Evolutionary conservation across 2,113 vertebrate genomes (phyloP).

Genomic region (Girardinichthys multiradiatus): DNA sequence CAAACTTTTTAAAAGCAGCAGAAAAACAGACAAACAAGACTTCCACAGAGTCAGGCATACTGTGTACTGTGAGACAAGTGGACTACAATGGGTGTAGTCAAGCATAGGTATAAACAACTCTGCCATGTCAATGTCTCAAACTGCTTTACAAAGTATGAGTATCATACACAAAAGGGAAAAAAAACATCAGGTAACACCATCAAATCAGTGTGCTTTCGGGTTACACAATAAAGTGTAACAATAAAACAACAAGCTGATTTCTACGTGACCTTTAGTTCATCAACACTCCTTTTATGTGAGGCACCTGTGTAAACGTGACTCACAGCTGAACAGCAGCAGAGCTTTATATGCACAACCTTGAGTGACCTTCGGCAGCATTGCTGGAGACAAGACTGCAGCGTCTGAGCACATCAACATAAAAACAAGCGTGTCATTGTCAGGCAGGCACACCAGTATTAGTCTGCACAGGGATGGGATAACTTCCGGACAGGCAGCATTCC

Average conservation of each 20-base stretch:
- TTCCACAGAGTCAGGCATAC: no score
- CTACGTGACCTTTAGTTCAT: background rate
- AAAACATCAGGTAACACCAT: background rate
- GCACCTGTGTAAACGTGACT: background rate
- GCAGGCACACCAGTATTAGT: background rate
- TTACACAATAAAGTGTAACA: background rate
- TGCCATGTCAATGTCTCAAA: background rate
- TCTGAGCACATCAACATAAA: slow-evolving; percentile 34
- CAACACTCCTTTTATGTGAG: background rate
- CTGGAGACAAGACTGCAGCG: slow-evolving; percentile 17
- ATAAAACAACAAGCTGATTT: background rate
- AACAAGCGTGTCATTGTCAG: slow-evolving; percentile 49
- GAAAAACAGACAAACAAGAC: no score
- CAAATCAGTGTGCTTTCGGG: background rate
- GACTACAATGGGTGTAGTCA: no score
- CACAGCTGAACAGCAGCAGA: background rate
- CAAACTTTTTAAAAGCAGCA: no score
- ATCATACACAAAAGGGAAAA: background rate
- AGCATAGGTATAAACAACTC: no score
- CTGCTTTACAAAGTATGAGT: background rate
- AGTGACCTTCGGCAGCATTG: slow-evolving; percentile 20
- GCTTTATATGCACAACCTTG: background rate
- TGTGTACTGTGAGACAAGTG: no score
- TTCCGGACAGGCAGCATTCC: slow-evolving; percentile 27
- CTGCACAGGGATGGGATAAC: background rate